These are phyloP conservation scores for Gyrodactylus salaris DNA, from an alignment of 1,140 invertebrate species.

Conservation along the genomic window DNA sequence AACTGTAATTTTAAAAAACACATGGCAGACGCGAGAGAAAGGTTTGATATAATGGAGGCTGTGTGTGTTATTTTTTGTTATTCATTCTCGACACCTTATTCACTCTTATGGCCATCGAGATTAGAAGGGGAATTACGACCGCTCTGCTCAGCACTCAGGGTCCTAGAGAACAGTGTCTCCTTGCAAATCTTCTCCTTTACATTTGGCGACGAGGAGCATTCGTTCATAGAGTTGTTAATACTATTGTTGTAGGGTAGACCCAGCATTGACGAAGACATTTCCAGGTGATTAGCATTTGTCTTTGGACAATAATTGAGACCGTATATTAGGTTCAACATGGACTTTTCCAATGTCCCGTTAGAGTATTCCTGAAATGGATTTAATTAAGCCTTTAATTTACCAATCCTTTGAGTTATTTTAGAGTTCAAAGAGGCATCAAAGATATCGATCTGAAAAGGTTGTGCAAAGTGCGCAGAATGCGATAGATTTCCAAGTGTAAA, in stretches of 20 bases:
- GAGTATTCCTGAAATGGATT: slow-evolving; percentile 1
- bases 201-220: not conserved
- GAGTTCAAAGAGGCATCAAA: no score
- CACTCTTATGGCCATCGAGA: not conserved
- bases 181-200: not conserved
- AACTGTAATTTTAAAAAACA: no score
- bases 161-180: not conserved
- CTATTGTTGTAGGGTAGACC: not conserved
- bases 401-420: no score
- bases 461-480: no score
- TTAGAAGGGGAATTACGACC: not conserved
- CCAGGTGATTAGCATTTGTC: not conserved
- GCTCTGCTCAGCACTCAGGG: not conserved
- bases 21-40: no score
- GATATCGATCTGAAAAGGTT: no score
- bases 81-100: no score
- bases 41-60: no score
- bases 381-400: no score
- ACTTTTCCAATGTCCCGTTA: not conserved
- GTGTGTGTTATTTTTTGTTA: no score
- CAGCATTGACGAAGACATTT: not conserved
- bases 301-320: slow-evolving; percentile 4
- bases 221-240: not conserved
- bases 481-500: no score
- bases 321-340: not conserved